Base-by-base conservation (phyloP, 92 coral and sea anemone species). In the Epizoanthus illoricatus region DNA sequence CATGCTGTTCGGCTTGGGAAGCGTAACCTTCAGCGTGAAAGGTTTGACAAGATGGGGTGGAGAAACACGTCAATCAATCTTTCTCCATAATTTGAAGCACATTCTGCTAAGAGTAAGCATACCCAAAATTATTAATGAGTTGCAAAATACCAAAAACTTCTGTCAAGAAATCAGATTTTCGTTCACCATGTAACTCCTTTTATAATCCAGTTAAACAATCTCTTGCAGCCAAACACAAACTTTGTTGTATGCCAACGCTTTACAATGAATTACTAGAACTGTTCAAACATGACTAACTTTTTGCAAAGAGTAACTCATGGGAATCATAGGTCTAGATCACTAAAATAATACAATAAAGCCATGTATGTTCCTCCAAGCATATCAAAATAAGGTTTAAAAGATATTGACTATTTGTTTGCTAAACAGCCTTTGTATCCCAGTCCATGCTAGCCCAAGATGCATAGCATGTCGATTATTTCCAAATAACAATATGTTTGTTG, bases 1-100 rank as follows among this genome's bases (percentile, higher is more conserved):
- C 56, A 1, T 8, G 82, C 61, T 33, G 7, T 13, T 18, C n/a
- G 49, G 43, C 6, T 39, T 68, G 72, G 42, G 42, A 18, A 68
- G 72, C 43, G 72, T 7, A 68, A 67, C 68, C n/a, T n/a, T n/a
- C 71, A 67, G 71, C 71, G 49, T 33, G 71, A 11, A 36, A 39
- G 49, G 8, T 45, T 45, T 45, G 52, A 45, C 6, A 66, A 66
- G 40, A 18, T 8, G 69, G 39, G 70, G 70, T 18, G 42, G 20
- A 60, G 69, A 60, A 58, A 70, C 19, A 60, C 40, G 81, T 60
- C 81, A 76, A 76, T 76, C 69, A 76, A 40, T 61, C 58, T 15
- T 63, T 69, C 43, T 63, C 33, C 43, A 13, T 78, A 78, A 78
- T 62, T 78, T 43, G 65, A 42, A 63, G 33, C 60, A 63, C 82